phyloP scores from a whole-genome alignment of 2,888 invertebrate species.

The Athripsodes cinereus region DNA sequence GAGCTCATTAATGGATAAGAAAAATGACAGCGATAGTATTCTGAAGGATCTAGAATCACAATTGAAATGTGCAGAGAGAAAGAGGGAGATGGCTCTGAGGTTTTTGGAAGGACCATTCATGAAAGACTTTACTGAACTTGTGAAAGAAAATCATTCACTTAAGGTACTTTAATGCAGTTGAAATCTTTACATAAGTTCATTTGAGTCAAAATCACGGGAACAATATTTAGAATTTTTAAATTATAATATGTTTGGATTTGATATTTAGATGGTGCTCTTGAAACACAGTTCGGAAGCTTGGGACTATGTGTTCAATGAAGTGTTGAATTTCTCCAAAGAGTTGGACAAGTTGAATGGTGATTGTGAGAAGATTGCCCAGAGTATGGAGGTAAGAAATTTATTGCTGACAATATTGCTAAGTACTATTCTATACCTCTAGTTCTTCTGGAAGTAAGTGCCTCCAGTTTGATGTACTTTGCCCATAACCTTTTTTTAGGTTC shows the following conservation, averaged over 20 bases:
- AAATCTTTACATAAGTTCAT: too few relatives aligned
- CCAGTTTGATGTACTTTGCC: too few relatives aligned
- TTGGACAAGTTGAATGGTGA: not conserved
- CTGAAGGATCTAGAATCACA: not conserved
- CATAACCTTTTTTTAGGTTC: too few relatives aligned
- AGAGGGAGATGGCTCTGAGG: not conserved
- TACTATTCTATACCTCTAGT: too few relatives aligned
- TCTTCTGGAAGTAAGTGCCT: too few relatives aligned
- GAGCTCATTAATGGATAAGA: not conserved
- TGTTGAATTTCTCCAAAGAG: not conserved
- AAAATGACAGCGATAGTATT: not conserved
- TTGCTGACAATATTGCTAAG: too few relatives aligned
- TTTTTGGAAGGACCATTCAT: not conserved
- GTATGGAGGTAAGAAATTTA: not conserved
- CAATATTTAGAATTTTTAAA: too few relatives aligned
- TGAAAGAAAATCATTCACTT: slow-evolving; percentile 1
- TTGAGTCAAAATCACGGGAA: too few relatives aligned
- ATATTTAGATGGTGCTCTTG: not conserved
- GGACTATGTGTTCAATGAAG: not conserved
- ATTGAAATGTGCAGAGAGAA: not conserved
- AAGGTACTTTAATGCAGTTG: not conserved
- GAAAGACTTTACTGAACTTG: not conserved
- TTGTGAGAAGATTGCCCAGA: not conserved
- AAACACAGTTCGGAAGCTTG: not conserved
- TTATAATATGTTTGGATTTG: too few relatives aligned